Percentiles rank a stretch among this genome's conserved stretches.
These are phyloP conservation scores for Conomelus anceps DNA, from an alignment of 2,888 invertebrate genomes.

Conservation along the genomic window DNA sequence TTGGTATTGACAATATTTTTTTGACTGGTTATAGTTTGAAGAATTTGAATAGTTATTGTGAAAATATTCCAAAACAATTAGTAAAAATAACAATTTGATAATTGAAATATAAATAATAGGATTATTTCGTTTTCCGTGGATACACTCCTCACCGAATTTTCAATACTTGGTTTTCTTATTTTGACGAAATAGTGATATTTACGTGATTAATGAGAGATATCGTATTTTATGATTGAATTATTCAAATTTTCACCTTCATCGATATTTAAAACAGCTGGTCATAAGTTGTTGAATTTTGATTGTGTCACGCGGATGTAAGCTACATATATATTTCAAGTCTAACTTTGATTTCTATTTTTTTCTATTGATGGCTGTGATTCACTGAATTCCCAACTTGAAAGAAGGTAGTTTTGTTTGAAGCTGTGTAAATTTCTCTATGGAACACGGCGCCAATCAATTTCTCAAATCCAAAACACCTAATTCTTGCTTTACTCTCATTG, in stretches of 20 bases:
- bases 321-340: too few relatives aligned
- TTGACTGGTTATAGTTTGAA: not conserved
- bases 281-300: too few relatives aligned
- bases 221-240: too few relatives aligned
- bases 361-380: too few relatives aligned
- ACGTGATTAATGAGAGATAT: too few relatives aligned
- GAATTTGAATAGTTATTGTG: not conserved
- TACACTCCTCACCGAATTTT: not conserved
- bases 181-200: too few relatives aligned
- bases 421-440: not conserved
- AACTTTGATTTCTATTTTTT: too few relatives aligned
- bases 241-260: too few relatives aligned
- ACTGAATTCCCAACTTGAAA: not conserved
- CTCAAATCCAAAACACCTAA: not conserved
- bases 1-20: not conserved
- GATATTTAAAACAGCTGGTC: too few relatives aligned
- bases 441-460: not conserved
- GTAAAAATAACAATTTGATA: not conserved
- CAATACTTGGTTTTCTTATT: too few relatives aligned
- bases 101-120: not conserved
- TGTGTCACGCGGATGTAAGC: too few relatives aligned
- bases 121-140: not conserved
- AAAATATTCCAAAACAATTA: not conserved
- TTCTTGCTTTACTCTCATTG: not conserved
- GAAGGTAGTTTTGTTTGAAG: not conserved